Conservation (phyloP, 2,113 vertebrate genomes). For the Xenopus laevis region DNA sequence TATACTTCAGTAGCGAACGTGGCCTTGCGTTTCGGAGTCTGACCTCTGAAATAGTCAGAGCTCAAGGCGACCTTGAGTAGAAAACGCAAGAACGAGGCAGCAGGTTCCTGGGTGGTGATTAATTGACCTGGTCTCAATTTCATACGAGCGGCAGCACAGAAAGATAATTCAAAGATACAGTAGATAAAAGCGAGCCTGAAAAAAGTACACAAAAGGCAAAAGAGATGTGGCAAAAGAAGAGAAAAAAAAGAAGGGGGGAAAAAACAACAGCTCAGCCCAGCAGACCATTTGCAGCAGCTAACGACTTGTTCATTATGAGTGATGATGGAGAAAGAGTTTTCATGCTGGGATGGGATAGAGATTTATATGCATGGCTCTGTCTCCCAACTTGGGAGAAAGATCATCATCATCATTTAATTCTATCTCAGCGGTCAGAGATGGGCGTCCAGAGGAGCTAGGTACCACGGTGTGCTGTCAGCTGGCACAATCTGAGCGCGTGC, state of each 20-base stretch:
- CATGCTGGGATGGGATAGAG: slow-evolving; percentile 99
- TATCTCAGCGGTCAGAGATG: slow-evolving; percentile 98
- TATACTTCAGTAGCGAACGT: slow-evolving; percentile 4
- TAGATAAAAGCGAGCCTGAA: slow-evolving; percentile 85
- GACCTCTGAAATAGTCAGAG: slow-evolving; percentile 38
- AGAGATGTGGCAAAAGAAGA: slow-evolving; percentile 47
- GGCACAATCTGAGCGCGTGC: slow-evolving; percentile 90
- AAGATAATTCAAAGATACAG: slow-evolving; percentile 42
- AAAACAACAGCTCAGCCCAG: slow-evolving; percentile 65
- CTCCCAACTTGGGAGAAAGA: slow-evolving; percentile 99
- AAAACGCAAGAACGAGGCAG: slow-evolving; percentile 36
- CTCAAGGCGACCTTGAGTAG: slow-evolving; percentile 34
- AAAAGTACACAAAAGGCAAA: slow-evolving; percentile 89
- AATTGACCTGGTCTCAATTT: slow-evolving; percentile 43
- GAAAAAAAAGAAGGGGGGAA: background rate
- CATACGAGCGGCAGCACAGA: slow-evolving; percentile 31
- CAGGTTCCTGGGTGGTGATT: slow-evolving; percentile 39
- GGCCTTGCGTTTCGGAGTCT: slow-evolving; percentile 33
- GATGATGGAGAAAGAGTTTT: slow-evolving; percentile 99
- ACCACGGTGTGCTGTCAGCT: slow-evolving; percentile 99
- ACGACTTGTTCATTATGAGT: slow-evolving; percentile 99
- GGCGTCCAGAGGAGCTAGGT: slow-evolving; percentile 97
- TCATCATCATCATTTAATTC: slow-evolving; percentile 99
- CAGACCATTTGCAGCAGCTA: slow-evolving; percentile 95
- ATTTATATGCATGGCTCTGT: slow-evolving; percentile 99